Base-by-base conservation (phyloP, 2,888 invertebrate genomes). In the Xanthostigma xanthostigma region DNA sequence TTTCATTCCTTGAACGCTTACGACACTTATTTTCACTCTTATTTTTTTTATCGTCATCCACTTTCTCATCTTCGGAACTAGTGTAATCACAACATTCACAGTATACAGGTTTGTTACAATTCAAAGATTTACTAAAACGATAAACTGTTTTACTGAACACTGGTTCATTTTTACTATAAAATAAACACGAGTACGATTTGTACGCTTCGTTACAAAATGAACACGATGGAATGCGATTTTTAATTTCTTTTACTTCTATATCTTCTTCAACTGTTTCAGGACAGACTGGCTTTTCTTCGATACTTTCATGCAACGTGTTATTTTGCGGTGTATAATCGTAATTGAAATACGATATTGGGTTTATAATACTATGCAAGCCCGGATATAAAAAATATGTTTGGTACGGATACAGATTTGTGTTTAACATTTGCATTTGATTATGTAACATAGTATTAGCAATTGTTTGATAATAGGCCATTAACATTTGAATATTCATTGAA, bases 81-180 rank as follows among this genome's bases (percentile, higher is more conserved):
- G 67, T 62, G 52, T 70, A 69, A 50, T 72, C 74, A 66, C 81
- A 81, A 65, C 82, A 81, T 52, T 79, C 73, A 66, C 82, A 81
- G 58, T 77, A 66, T 13, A 72, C 66, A 12, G 66, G 62, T 54
- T 73, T 72, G 3, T 66, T 66, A 46, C 50, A 53, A 42, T 68
- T 68, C 54, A 71, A 72, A 37, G 67, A 59, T 49, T 69, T 65
- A 56, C 65, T 64, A 49, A 57, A 64, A 39, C 65, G 54, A 43
- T 55, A 59, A 41, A 58, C 54, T 48, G 59, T 55, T 42, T 62
- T 62, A 35, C 57, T 42, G 55, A 69, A 67, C 37, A 59, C 55
- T 40, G 69, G 55, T 58, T 69, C 58, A 45, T 56, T 51, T 58
- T 64, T 60, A 40, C 57, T 51, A 61, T 79, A 79, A 64, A 77